Conservation (phyloP, 2,797 vertebrate species). For the Decapterus maruadsi region DNA sequence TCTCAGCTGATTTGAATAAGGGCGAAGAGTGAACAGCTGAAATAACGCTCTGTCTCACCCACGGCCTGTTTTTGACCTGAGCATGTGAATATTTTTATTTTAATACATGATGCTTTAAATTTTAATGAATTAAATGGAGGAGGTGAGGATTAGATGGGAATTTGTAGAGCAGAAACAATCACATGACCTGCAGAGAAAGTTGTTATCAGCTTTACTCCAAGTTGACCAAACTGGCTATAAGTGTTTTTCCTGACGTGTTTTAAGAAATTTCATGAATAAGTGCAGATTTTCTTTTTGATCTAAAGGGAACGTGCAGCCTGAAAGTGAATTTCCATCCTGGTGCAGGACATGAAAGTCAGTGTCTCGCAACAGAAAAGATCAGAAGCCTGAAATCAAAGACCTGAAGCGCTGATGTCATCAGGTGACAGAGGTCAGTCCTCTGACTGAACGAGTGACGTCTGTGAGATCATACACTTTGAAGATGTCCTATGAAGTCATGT, state of each 20-base stretch:
- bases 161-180: not conserved
- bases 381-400: conserved; percentile 10
- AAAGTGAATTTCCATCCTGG: not conserved
- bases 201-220: not conserved
- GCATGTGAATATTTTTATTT: not conserved
- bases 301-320: not conserved
- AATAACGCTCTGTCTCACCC: not conserved
- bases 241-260: not conserved
- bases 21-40: not conserved
- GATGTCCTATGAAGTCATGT: not conserved
- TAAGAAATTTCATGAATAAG: not conserved
- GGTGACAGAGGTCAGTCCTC: not conserved
- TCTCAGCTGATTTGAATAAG: conserved; percentile 30
- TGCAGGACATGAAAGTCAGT: not conserved
- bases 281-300: not conserved
- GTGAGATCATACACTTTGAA: not conserved
- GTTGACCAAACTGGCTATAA: not conserved
- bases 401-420: not conserved
- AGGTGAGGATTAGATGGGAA: not conserved
- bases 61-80: conserved; percentile 6
- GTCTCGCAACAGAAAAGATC: not conserved
- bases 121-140: not conserved
- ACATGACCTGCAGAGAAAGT: not conserved
- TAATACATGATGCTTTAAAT: not conserved
- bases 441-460: not conserved